Percentiles rank a stretch among this genome's conserved stretches.
Conservation (phyloP, 2,888 invertebrate genomes). For the Gymnoscelis rufifasciata region DNA sequence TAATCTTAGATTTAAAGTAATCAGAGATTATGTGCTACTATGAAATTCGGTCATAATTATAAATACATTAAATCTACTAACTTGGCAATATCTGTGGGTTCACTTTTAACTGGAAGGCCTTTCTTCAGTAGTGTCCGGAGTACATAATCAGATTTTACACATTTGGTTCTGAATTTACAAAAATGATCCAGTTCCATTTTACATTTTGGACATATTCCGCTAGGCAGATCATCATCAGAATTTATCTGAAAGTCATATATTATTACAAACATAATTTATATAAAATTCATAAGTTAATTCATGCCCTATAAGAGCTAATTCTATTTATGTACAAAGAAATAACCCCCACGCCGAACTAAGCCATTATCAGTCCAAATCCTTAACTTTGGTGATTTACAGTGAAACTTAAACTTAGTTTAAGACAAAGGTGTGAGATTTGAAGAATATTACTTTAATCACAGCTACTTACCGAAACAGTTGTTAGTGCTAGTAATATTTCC, state of each 20-base stretch:
- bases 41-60: no score
- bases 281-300: no score
- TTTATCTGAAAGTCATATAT: conserved; percentile 31
- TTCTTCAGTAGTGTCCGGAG: conserved; percentile 47
- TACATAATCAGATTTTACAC: conserved; percentile 54
- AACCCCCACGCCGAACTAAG: no score
- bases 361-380: no score
- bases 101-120: conserved; percentile 35
- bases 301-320: no score
- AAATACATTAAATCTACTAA: neutral
- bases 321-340: no score
- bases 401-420: no score
- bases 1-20: no score
- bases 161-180: conserved; percentile 65
- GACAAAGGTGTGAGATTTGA: no score
- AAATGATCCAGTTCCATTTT: conserved; percentile 47
- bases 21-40: no score
- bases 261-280: neutral
- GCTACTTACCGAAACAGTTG: conserved; percentile 55
- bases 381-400: no score
- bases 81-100: conserved; percentile 11
- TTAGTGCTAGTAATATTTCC: conserved; percentile 55
- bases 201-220: conserved; percentile 50
- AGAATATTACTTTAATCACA: no score
- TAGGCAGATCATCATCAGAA: conserved; percentile 43